Conservation (phyloP, 2,797 vertebrate genomes). For the Alosa sapidissima region DNA sequence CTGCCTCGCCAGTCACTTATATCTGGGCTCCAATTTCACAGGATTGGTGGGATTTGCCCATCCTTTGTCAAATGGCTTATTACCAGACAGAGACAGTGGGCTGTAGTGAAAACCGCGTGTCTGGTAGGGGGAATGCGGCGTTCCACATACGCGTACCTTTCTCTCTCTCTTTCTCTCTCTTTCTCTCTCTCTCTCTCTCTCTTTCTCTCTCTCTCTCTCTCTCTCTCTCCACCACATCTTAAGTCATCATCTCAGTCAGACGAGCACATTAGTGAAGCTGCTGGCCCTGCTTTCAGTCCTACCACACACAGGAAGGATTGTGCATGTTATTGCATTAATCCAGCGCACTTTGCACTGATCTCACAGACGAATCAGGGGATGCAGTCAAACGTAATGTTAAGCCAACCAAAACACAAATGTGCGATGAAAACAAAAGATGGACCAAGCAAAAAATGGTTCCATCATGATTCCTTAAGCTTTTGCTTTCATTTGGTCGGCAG, state of each 20-base stretch:
- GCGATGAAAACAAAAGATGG: not conserved
- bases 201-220: not conserved
- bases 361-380: not conserved
- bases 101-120: not conserved
- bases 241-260: slow-evolving; percentile 22
- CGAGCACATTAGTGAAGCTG: slow-evolving; percentile 1
- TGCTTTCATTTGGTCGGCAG: not conserved
- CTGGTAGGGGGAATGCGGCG: not conserved
- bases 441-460: not conserved
- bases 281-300: not conserved
- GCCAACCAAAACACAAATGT: slow-evolving; percentile 11
- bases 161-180: not conserved
- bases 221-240: not conserved
- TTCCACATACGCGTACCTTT: not conserved
- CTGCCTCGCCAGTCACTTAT: slow-evolving; percentile 62
- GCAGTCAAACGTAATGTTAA: not conserved
- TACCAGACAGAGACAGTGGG: slow-evolving; percentile 15
- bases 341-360: not conserved
- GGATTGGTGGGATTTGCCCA: slow-evolving; percentile 25
- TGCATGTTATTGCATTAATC: not conserved
- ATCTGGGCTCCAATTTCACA: slow-evolving; percentile 47
- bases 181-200: too few species aligned
- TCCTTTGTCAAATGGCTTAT: slow-evolving; percentile 23
- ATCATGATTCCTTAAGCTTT: slow-evolving; percentile 15
- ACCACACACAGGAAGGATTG: not conserved